Evolutionary conservation across 2,113 vertebrate species (phyloP), one percentile per base, ranked within the genome.

Genomic region (Aphelocoma coerulescens): DNA sequence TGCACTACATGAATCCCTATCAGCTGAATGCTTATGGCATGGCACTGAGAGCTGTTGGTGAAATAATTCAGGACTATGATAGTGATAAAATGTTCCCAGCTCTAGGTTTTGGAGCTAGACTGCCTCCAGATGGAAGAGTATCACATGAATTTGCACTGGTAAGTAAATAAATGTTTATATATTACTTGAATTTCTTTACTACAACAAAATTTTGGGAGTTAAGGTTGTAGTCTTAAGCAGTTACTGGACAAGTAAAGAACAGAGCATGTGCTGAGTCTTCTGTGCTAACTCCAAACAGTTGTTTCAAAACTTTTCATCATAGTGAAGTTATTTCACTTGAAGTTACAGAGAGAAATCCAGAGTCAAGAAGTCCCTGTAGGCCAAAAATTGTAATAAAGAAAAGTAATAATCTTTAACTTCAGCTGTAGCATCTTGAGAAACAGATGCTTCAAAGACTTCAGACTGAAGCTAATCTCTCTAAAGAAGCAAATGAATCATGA

Each of bases 41-140:
- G 99, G 99, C 99, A 7, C 97, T 99, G 89, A 99, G 98, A 93
- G 99, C 99, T 16, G 99, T 99, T 11, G 99, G 99, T 51, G 99
- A 99, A 97, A 99, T 99, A 79, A 99, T 99, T 96, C 99, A 99
- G 97, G 99, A 99, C 97, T 99, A 99, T 33, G 99, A 99, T 97
- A 99, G 99, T 63, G 99, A 99, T 85, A 99, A 99, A 98, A 99
- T 99, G 99, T 99, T 99, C 97, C 99, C 99, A 8, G 99, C 99
- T 6, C 98, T 99, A 86, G 99, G 99, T 32, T 99, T 99, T 90
- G 99, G 99, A 93, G 99, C 99, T 96, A 99, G 99, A 95, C 98
- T 99, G 91, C 99, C 99, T 41, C 99, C 99, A 11, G 99, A 99
- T 77, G 99, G 99, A 95, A 98, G 99, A 54, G 97, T 99, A 79